phyloP scores from a whole-genome alignment of 2,888 invertebrate genomes.

The Acanthosepion pharaonis region DNA sequence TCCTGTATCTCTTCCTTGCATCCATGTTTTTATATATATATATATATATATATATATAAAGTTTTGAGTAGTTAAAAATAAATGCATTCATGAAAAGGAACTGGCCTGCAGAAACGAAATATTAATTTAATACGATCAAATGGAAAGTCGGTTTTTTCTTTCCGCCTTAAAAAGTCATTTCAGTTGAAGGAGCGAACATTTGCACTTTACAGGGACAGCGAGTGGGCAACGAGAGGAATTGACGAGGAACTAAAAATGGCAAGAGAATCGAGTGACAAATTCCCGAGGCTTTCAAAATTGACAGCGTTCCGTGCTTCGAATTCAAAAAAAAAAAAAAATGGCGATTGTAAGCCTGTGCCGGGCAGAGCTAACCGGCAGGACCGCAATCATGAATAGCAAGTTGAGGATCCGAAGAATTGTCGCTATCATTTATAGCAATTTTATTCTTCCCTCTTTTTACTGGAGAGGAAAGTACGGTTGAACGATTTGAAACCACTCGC shows the following conservation, averaged over 20 bases:
- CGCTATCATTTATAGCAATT: not conserved
- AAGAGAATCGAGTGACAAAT: not conserved
- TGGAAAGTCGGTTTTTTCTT: too few species aligned
- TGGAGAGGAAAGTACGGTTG: not conserved
- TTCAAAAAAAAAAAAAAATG: not conserved
- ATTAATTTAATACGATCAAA: too few species aligned
- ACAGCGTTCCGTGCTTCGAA: not conserved
- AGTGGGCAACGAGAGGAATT: not conserved
- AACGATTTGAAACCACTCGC: not conserved
- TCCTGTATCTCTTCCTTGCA: too few species aligned
- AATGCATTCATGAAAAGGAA: too few species aligned
- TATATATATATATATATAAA: too few species aligned
- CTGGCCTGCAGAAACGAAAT: too few species aligned
- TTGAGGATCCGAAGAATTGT: not conserved
- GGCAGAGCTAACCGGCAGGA: not conserved
- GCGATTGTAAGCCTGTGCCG: not conserved
- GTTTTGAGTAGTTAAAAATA: too few species aligned
- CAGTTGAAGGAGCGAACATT: too few species aligned
- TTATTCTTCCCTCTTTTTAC: not conserved
- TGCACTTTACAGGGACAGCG: not conserved
- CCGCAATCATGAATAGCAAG: not conserved
- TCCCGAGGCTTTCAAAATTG: not conserved
- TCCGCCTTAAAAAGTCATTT: too few species aligned
- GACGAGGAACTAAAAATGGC: not conserved
- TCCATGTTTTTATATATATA: too few species aligned